Evolutionary conservation across 2,113 vertebrate genomes (phyloP), one percentile per base, ranked within the genome.

Genomic region (Halichoerus grypus): DNA sequence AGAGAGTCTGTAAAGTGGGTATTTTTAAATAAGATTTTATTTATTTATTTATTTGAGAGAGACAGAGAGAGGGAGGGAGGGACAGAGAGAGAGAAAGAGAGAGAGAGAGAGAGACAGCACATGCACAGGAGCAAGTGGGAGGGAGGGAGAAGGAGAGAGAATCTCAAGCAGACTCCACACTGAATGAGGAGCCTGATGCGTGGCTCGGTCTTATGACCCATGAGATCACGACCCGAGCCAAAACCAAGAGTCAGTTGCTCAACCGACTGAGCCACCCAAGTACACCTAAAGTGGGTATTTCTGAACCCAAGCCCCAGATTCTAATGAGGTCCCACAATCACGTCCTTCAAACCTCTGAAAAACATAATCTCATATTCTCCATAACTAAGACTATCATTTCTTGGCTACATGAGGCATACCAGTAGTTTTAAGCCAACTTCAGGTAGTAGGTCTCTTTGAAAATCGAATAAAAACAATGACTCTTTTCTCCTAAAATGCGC

Each of bases 351-450:
- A 65, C 46, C 80, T 84, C 74, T 96, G 74, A 59, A 95, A 97
- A 77, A 80, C n/a, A 88, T 61, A 57, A 65, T 88, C 33, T 95
- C 61, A 59, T 90, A 74, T 90, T 98, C 67, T 88, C 13, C 83
- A 10, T 90, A 84, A 94, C 59, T 81, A 74, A 91, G 84, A 61
- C 22, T 39, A 87, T 57, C 72, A 53, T 74, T 95, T 97, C 39
- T 93, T 95, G 36, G 57, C 18, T 95, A 13, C n/a, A 57, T n/a
- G 81, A 95, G 26, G 26, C 39, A 97, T 16, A 92, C 26, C 0
- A 3, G 39, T 92, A 51, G 76, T 90, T 97, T 97, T 63, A 90
- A 96, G 72, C 28, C 49, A 88, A 81, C 93, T 97, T 96, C 80
- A 86, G 14, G 16, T 87, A 79, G 87, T 49, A 69, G 26, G 72